Conservation (phyloP, 2,888 invertebrate genomes). For the Folsomia candida region DNA sequence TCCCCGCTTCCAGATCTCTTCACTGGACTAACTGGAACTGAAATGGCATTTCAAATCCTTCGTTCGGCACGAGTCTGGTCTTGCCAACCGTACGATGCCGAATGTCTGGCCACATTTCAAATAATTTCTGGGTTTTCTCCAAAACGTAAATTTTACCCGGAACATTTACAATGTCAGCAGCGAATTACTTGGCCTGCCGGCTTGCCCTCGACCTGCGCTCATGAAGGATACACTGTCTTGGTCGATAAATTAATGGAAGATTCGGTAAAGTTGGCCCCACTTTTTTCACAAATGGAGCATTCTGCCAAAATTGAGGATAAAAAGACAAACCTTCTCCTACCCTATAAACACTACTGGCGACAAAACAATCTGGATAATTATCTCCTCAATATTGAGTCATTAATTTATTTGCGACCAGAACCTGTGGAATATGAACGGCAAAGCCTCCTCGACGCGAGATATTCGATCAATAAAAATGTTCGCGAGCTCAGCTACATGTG, state of each 20-base stretch:
- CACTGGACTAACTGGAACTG: slow-evolving; percentile 33
- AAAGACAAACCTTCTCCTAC: neutral
- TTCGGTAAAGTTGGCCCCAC: neutral
- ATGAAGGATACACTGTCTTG: slow-evolving; percentile 28
- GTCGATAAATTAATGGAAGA: slow-evolving; percentile 18
- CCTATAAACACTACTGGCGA: neutral
- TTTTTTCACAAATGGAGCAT: neutral
- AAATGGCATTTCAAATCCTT: slow-evolving; percentile 36
- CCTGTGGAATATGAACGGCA: neutral
- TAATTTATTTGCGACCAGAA: neutral
- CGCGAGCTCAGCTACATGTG: neutral
- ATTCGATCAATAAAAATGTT: neutral
- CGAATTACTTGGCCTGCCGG: slow-evolving; percentile 5
- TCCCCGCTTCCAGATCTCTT: slow-evolving; percentile 32
- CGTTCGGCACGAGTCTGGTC: slow-evolving; percentile 27
- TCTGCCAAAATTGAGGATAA: neutral
- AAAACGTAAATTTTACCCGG: slow-evolving; percentile 23
- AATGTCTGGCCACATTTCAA: slow-evolving; percentile 7
- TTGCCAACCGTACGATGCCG: slow-evolving; percentile 29
- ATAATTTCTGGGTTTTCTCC: slow-evolving; percentile 23
- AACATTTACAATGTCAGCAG: slow-evolving; percentile 25
- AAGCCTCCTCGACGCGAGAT: neutral
- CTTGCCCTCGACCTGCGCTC: slow-evolving; percentile 15
- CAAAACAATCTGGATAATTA: no score
- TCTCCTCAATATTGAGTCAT: neutral